Evolutionary conservation across 2,113 vertebrate species (phyloP), one percentile per base, ranked within the genome.

Genomic region (Himantopus leucocephalus): DNA sequence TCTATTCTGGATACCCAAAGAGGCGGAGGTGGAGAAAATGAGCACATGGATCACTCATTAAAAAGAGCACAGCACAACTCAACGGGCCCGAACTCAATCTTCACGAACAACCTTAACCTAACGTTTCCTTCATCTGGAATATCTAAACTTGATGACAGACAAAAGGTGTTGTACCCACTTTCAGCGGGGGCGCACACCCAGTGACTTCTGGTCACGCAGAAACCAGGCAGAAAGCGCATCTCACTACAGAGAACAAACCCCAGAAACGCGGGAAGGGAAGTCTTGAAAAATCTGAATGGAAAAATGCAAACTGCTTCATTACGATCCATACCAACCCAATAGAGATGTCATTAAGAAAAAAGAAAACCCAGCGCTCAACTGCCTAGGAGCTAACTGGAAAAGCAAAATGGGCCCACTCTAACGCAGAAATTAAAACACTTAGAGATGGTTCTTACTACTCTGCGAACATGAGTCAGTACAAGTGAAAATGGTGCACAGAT

Each of bases 401-500:
- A 82, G 85, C n/a, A 88, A 92, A 95, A 63, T 18, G 37, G 50
- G 73, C 74, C 53, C n/a, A 34, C 22, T 82, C 53, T 37, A 80
- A 87, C 0, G 1, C 70, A 80, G 81, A 85, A 94, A 96, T 70
- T 85, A 76, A 88, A 95, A 70, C 39, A 77, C 35, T 89, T 64
- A 55, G 32, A 85, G 87, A 81, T 14, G 6, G 74, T 62, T 96
- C 94, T 71, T 88, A 90, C 81, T 92, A 95, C 77, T 92, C 84
- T 59, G 81, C 47, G 81, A 96, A 95, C 84, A 91, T 88, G 87
- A 96, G 81, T 95, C 94, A 94, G 85, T 96, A 59, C 45, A 90
- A 96, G 93, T 94, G 94, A 96, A 95, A 95, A 91, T 32, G 84
- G 67, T 96, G 95, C 95, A 97, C 97, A 96, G 91, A 96, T 95